Evolutionary conservation across 2,113 vertebrate genomes (phyloP).

Genomic region (Neogale vison): DNA sequence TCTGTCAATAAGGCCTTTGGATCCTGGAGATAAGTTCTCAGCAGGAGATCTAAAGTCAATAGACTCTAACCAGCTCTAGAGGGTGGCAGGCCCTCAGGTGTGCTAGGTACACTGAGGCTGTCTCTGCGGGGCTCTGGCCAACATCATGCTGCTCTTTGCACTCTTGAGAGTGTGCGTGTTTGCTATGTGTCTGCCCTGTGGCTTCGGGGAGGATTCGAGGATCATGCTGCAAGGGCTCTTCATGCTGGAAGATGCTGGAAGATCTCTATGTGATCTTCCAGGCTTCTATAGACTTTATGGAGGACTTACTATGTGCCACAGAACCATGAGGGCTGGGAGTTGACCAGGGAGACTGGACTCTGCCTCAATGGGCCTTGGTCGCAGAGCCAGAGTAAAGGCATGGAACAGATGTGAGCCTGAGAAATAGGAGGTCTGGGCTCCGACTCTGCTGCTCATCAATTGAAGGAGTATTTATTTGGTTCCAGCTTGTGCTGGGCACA

Average conservation of each 20-base stretch:
- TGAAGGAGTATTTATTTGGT: background rate
- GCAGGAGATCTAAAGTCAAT: conserved; percentile 13
- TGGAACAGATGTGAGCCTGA: background rate
- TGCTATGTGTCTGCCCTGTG: background rate
- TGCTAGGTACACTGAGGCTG: background rate
- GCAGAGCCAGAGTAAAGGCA: background rate
- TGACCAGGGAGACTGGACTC: background rate
- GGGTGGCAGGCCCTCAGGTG: background rate
- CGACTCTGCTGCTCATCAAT: background rate
- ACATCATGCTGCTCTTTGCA: background rate
- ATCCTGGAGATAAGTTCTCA: conserved; percentile 27
- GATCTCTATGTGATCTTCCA: background rate
- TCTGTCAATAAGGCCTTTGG: conserved; percentile 40
- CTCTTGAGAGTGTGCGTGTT: background rate
- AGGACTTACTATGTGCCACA: background rate
- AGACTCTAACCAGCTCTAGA: background rate
- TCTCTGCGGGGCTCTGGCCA: background rate
- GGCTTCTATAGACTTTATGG: background rate
- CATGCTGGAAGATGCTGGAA: no score
- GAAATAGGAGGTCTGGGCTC: background rate
- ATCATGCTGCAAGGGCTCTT: background rate
- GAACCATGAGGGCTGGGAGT: background rate
- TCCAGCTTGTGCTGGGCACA: background rate
- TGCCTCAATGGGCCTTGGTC: fast-evolving
- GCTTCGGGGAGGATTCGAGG: background rate